Base-by-base conservation (phyloP, 2,113 vertebrate species). In the Gymnobelideus leadbeateri region DNA sequence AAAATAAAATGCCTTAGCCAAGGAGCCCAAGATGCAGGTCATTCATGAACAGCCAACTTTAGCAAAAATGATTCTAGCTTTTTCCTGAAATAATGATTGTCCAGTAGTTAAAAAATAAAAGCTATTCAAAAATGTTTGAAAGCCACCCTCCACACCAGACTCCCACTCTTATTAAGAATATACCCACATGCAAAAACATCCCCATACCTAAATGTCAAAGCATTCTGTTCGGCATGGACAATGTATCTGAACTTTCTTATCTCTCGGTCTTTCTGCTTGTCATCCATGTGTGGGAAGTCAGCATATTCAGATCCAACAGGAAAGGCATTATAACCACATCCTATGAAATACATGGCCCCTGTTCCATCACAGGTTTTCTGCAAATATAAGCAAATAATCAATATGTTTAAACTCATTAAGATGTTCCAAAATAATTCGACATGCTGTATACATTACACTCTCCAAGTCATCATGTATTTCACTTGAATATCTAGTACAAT, bases 251-350 rank as follows among this genome's bases (percentile, higher is more conserved):
- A 99, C 96, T 99, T 99, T 91, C 99, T 98, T 96, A 99, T 99
- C 97, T 99, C 99, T 54, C 99, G 98, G 98, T 99, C 99, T 96
- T 99, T 98, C 93, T 99, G 99, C 52, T 99, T 99, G 98, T 98
- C 98, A 89, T 99, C 99, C 99, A 99, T 99, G 96, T 99, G 99
- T 0, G 99, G 99, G 97, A 99, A 99, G 97, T 99, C 99, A 0
- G 99, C 99, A 51, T 99, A 99, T 94, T 99, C 98, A 0, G 99
- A 99, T 77, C 99, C 99, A 10, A 98, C 99, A 3, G 99, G 99
- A 97, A 99, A 99, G 91, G 99, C 99, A 24, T 99, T 99, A 98
- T 99, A 99, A 47, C 99, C 99, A 47, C 99, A 99, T 90, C 99
- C 99, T 91, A 99, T 97, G 91, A 99, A 99, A 98, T 99, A 99